Base-by-base conservation (phyloP, 2,888 invertebrate genomes). In the Platerodrilus igneus region DNA sequence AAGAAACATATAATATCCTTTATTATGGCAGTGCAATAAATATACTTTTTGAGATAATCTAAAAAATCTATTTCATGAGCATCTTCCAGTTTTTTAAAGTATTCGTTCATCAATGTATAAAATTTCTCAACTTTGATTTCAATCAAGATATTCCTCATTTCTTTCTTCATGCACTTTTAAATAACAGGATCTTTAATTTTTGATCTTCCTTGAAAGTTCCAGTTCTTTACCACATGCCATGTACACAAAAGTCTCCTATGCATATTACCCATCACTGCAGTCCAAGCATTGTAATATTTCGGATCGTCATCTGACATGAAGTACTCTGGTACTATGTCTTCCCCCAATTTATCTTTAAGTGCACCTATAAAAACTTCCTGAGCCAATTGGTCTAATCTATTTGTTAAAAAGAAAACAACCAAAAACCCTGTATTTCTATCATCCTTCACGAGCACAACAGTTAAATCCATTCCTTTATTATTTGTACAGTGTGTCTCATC, bases 161-260 rank as follows among this genome's bases (percentile, higher is more conserved):
- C 36, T 9, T 14, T 37, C 28, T 41, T 48, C 46, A 46, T 46
- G 25, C 20, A 25, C 41, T 35, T 21, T 22, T 45, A 16, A 27
- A 43, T n/a, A n/a, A n/a, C n/a, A n/a, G n/a, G n/a, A n/a, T n/a
- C n/a, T n/a, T n/a, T n/a, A n/a, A n/a, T n/a, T n/a, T n/a, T n/a
- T n/a, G n/a, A n/a, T n/a, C n/a, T n/a, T n/a, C n/a, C n/a, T n/a
- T n/a, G n/a, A n/a, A n/a, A 47, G 25, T 51, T 47, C 49, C 49
- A 50, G 27, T 50, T 52, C 25, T 49, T 53, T 6, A 51, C 31
- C 13, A 53, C 32, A 37, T 51, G 52, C 47, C 52, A 52, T 22
- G 49, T 49, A 26, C 51, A 52, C 11, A 52, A 34, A 20, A 53
- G 39, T 25, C 46, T 42, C 19, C 23, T 45, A 23, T 39, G 37